Conservation (phyloP, 2,113 vertebrate species). For the Microtus ochrogaster region DNA sequence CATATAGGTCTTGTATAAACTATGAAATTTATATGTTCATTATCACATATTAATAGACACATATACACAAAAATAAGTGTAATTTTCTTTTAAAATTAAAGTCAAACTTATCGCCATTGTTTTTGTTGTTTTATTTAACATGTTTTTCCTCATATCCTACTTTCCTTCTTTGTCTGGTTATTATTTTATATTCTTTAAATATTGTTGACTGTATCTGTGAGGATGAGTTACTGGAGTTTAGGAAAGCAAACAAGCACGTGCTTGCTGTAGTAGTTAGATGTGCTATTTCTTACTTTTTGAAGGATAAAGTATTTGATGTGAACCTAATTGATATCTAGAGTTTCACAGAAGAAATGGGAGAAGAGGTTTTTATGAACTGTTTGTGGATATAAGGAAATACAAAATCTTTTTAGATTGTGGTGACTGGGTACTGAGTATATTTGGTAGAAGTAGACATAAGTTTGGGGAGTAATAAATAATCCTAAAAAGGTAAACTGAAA, state of each 20-base stretch:
- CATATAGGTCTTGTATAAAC: not conserved
- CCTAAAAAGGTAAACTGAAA: not conserved
- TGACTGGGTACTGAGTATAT: not conserved
- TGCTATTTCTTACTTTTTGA: not conserved
- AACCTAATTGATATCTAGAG: not conserved
- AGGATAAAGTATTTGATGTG: not conserved
- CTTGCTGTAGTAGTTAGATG: not conserved
- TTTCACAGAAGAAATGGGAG: not conserved
- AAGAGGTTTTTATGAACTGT: not conserved
- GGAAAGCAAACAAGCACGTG: not conserved
- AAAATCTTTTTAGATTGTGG: not conserved
- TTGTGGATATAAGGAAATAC: not conserved
- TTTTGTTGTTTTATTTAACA: not conserved
- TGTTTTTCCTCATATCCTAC: not conserved
- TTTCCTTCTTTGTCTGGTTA: not conserved
- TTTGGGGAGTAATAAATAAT: not conserved
- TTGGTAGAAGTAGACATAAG: not conserved
- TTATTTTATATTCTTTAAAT: conserved; percentile 23
- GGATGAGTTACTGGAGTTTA: not conserved
- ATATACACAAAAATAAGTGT: not conserved
- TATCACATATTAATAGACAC: not conserved
- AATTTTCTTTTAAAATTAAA: not conserved
- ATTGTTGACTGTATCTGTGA: not conserved
- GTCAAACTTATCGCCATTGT: not conserved
- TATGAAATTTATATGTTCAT: not conserved